Base-by-base conservation (phyloP, 2,797 vertebrate species). In the Malurus splendens region DNA sequence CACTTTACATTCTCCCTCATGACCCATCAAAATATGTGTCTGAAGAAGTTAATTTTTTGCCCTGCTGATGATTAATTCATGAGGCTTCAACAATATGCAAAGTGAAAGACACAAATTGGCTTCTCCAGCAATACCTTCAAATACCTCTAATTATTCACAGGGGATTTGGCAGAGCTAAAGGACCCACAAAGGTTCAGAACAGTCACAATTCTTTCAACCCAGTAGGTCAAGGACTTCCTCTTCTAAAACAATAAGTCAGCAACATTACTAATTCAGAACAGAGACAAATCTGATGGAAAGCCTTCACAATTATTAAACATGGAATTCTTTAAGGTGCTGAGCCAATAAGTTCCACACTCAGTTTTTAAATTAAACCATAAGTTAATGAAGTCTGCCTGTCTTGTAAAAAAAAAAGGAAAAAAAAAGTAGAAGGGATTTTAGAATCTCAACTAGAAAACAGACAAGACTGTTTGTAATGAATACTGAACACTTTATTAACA, bases 91-190 rank as follows among this genome's bases (percentile, higher is more conserved):
- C 96, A 97, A 97, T 98, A 98, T 98, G 97, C 96, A 98, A 98
- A 98, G 96, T 96, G 96, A 97, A 96, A 97, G 96, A 96, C 94
- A 97, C 97, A 98, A 97, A 97, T 97, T 97, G 97, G 97, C 97
- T 97, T 97, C 97, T 96, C 95, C 96, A 74, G 93, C 96, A 96
- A 96, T 96, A 96, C 96, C 96, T 97, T 97, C 97, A 97, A 97
- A 97, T 96, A 94, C 96, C 94, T 96, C 97, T 98, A 98, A 98
- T 98, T 98, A 97, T 97, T 96, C 97, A 96, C 97, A 91, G 84
- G 97, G 97, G 97, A 97, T 82, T 85, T 47, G 57, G 96, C 94
- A 89, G 87, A 95, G 97, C 96, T 96, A 96, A 96, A 97, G 95
- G 96, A 96, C 96, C 95, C 95, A 87, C 95, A 96, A 92, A 96